Evolutionary conservation across 1,140 invertebrate genomes (phyloP), one percentile per base, ranked within the genome.

Genomic region (Tyrophagus putrescentiae): DNA sequence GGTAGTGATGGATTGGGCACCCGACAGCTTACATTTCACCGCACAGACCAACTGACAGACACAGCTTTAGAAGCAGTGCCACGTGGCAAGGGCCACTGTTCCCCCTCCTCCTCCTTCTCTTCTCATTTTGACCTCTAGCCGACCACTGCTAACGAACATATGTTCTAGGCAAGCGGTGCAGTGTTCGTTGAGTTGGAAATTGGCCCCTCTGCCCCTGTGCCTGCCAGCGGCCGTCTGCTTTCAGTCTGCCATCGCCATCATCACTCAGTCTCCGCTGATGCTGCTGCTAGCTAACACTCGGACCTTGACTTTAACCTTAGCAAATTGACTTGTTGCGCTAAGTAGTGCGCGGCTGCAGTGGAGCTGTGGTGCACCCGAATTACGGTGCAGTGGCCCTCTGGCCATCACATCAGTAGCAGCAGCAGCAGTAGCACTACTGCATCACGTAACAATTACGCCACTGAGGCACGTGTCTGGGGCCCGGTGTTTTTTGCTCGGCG

Each of bases 361-460:
- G 23, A 13, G 23, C 45, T n/a, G n/a, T n/a, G n/a, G n/a, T 7
- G 7, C 45, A 48, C 13, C 45, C 45, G 45, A 7, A 48, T 48
- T 48, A 18, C 45, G 7, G 18, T 6, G 7, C 18, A 25, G 45
- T 21, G 23, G 45, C 18, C 45, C 21, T 25, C 45, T 21, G 21
- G 21, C 36, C 13, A 13, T 39, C 13, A 13, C 36, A 39, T 39
- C 21, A 39, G 21, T 21, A 13, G 36, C 21, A 39, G 36, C 21
- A 39, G 21, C 21, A 39, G n/a, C 36, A 39, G 36, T 39, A 13
- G 36, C 36, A 39, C 36, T 39, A 48, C 21, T 7, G 23, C 21
- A 48, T 48, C 45, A 48, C 45, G 45, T 29, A 48, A 48, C 45
- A 48, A 48, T 48, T 48, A 48, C 18, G 7, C 31, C 45, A 39